Conservation (phyloP, 2,113 vertebrate species). For the Syrmaticus mikado region DNA sequence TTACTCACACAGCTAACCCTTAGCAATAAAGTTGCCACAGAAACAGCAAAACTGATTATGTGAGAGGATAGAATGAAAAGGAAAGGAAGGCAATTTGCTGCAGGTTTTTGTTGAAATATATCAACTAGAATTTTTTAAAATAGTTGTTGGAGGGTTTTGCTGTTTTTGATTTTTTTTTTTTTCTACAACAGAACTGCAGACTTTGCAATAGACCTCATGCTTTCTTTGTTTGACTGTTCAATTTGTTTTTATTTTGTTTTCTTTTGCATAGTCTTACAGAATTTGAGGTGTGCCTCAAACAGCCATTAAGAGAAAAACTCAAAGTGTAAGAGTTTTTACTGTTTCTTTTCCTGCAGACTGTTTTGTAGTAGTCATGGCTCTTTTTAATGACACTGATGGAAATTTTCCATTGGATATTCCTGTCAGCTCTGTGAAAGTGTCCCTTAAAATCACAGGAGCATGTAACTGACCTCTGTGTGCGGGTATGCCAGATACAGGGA, state of each 20-base stretch:
- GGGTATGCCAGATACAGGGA: neutral
- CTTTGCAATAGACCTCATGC: neutral
- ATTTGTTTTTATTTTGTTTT: neutral
- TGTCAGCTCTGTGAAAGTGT: neutral
- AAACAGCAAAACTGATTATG: slow-evolving; percentile 64
- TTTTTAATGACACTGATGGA: neutral
- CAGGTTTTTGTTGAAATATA: slow-evolving; percentile 47
- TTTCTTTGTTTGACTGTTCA: neutral
- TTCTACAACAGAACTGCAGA: rapidly evolving
- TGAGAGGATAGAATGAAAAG: slow-evolving; percentile 7
- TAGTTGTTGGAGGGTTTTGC: neutral
- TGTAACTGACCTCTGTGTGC: neutral
- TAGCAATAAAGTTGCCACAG: slow-evolving; percentile 77
- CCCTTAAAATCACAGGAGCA: neutral
- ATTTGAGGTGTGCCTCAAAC: neutral
- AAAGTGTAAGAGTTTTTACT: neutral
- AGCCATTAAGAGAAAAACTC: neutral
- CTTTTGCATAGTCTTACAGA: neutral
- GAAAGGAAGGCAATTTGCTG: slow-evolving; percentile 22
- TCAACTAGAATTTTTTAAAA: slow-evolving; percentile 15
- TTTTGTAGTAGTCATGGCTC: neutral
- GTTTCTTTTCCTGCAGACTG: neutral
- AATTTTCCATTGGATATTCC: neutral
- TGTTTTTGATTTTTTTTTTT: neutral
- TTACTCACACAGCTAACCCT: slow-evolving; percentile 62